Evolutionary conservation across 2,113 vertebrate species (phyloP).

Genomic region (Odontesthes bonariensis): DNA sequence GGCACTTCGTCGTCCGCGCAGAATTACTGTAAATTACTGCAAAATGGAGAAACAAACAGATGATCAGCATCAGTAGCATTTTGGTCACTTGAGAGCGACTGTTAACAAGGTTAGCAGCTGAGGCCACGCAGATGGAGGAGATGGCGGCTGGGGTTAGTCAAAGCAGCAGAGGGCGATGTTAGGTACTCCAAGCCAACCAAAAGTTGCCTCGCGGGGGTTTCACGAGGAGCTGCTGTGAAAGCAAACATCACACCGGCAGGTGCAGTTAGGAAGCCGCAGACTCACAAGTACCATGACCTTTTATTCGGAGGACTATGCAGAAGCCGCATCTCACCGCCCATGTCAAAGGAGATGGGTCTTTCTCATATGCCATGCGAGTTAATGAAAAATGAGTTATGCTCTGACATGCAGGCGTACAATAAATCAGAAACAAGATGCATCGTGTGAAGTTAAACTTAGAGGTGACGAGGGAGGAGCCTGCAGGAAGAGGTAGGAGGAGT

Average conservation of each 20-base stretch:
- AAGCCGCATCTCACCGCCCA: slow-evolving; percentile 60
- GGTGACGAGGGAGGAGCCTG: slow-evolving; percentile 74
- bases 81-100: slow-evolving; percentile 33
- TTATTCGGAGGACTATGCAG: slow-evolving; percentile 46
- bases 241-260: slow-evolving; percentile 29
- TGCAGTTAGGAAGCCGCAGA: slow-evolving; percentile 80
- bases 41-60: slow-evolving; percentile 87
- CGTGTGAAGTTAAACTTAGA: slow-evolving; percentile 49
- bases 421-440: slow-evolving; percentile 48
- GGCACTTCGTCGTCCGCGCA: slow-evolving; percentile 82
- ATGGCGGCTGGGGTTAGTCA: slow-evolving; percentile 57
- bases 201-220: slow-evolving; percentile 4
- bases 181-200: slow-evolving; percentile 21
- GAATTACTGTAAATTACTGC: slow-evolving; percentile 89
- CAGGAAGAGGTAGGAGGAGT: slow-evolving; percentile 86
- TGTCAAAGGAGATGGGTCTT: slow-evolving; percentile 39
- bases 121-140: slow-evolving; percentile 58
- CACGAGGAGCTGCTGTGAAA: slow-evolving; percentile 8
- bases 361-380: slow-evolving; percentile 75
- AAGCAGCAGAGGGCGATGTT: slow-evolving; percentile 52
- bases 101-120: slow-evolving; percentile 22
- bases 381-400: slow-evolving; percentile 43
- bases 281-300: slow-evolving; percentile 77
- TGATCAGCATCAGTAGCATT: slow-evolving; percentile 81
- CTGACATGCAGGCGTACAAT: slow-evolving; percentile 80